Evolutionary conservation across 2,888 invertebrate genomes (phyloP).

Genomic region (Phyllotreta cruciferae): DNA sequence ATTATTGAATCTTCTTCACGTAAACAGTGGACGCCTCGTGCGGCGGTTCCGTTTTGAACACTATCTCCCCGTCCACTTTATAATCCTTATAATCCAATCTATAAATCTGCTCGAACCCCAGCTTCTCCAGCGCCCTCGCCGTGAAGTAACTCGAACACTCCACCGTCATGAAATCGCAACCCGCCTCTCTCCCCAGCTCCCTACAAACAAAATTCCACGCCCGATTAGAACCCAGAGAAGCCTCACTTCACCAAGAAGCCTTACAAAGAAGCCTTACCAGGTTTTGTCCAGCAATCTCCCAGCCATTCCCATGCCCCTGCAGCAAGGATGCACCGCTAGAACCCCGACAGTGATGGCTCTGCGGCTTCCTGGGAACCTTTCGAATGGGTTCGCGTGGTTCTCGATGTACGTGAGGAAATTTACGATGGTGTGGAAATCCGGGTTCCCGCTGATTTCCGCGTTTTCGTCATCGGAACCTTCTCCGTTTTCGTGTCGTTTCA

Average conservation of each 20-base stretch:
- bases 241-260: background rate
- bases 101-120: slow-evolving; percentile 75
- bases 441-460: slow-evolving; percentile 57
- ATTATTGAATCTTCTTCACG: slow-evolving; percentile 40
- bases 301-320: slow-evolving; percentile 73
- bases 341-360: slow-evolving; percentile 69
- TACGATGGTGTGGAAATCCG: slow-evolving; percentile 71
- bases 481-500: slow-evolving; percentile 15
- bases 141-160: slow-evolving; percentile 81
- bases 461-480: slow-evolving; percentile 35
- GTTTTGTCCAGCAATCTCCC: slow-evolving; percentile 68
- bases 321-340: slow-evolving; percentile 71
- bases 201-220: slow-evolving; percentile 60
- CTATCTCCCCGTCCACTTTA: slow-evolving; percentile 66
- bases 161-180: slow-evolving; percentile 69
- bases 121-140: slow-evolving; percentile 73
- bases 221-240: background rate
- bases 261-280: slow-evolving; percentile 60
- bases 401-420: slow-evolving; percentile 67
- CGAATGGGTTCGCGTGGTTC: slow-evolving; percentile 64
- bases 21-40: slow-evolving; percentile 50
- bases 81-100: slow-evolving; percentile 71
- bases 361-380: slow-evolving; percentile 64
- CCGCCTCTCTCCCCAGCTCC: slow-evolving; percentile 63
- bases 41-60: slow-evolving; percentile 69